Evolutionary conservation across 2,113 vertebrate species (phyloP).

Genomic region (Pogona vitticeps): DNA sequence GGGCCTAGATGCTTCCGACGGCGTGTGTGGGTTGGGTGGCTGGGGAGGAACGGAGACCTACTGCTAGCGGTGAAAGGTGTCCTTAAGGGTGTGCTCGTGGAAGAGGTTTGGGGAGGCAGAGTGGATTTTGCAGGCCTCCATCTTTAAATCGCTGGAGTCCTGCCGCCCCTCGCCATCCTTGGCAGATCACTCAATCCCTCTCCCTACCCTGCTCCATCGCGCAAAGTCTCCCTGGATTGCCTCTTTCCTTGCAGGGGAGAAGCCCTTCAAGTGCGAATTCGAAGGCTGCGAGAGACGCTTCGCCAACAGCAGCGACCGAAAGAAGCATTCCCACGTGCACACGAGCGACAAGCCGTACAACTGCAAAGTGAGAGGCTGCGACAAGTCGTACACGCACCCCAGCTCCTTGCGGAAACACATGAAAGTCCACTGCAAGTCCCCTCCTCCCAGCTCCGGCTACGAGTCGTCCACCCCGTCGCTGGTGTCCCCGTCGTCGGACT

Average conservation of each 20-base stretch:
- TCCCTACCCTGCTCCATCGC: not conserved
- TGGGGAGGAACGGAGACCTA: not conserved
- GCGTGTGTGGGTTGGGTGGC: not conserved
- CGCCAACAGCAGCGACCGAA: slow-evolving; percentile 99
- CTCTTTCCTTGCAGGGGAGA: slow-evolving; percentile 85
- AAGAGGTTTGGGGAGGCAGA: not conserved
- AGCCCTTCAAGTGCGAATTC: slow-evolving; percentile 98
- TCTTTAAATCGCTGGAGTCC: not conserved
- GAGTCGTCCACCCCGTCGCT: slow-evolving; percentile 92
- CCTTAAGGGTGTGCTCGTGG: not conserved
- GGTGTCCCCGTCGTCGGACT: slow-evolving; percentile 91
- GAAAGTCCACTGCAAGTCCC: slow-evolving; percentile 98
- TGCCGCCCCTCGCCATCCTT: not conserved
- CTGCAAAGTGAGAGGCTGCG: slow-evolving; percentile 98
- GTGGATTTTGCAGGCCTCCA: not conserved
- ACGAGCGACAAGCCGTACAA: slow-evolving; percentile 99
- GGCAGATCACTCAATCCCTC: not conserved
- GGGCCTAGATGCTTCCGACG: too few relatives aligned
- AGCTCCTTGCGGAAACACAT: slow-evolving; percentile 98
- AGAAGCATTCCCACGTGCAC: slow-evolving; percentile 98
- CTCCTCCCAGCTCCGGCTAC: slow-evolving; percentile 93
- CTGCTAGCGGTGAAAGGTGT: not conserved
- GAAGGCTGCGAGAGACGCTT: slow-evolving; percentile 98
- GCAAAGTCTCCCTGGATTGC: not conserved
- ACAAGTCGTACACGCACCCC: slow-evolving; percentile 99